Evolutionary conservation across 2,113 vertebrate species (phyloP).

Genomic region (Phrynosoma blainvillii): DNA sequence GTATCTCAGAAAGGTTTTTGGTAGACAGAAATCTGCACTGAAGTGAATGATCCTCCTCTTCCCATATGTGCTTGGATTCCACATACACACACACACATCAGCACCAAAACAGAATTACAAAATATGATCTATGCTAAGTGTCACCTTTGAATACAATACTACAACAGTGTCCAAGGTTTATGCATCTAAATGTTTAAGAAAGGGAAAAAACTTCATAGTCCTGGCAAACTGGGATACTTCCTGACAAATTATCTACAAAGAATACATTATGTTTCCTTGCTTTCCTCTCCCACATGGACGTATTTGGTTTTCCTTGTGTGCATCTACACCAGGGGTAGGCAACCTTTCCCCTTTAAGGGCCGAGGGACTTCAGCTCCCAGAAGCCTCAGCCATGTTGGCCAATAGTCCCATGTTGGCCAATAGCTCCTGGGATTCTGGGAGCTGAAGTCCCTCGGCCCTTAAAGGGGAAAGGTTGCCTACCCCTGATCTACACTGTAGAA

Average conservation of each 20-base stretch:
- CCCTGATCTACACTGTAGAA: too few species aligned
- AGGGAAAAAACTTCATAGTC: too few species aligned
- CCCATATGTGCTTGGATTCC: background rate
- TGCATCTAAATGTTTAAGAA: background rate
- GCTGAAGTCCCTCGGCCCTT: too few species aligned
- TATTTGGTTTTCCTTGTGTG: background rate
- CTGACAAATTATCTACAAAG: background rate
- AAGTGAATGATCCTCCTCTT: background rate
- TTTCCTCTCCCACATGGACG: background rate
- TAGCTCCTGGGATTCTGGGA: too few species aligned
- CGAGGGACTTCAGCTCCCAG: too few species aligned
- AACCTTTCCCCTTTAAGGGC: too few species aligned
- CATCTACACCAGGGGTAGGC: too few species aligned
- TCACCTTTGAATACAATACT: background rate
- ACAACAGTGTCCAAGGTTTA: background rate
- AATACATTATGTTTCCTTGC: background rate
- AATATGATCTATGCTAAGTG: too few species aligned
- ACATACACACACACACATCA: background rate
- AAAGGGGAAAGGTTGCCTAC: too few species aligned
- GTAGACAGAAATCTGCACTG: background rate
- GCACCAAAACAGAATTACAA: background rate
- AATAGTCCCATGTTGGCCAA: too few species aligned
- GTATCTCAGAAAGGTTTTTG: background rate
- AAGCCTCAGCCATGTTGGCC: too few species aligned
- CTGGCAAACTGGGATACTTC: background rate